Evolutionary conservation across 2,797 vertebrate genomes (phyloP), one percentile per base, ranked within the genome.

Genomic region (Cirrhinus mrigala): DNA sequence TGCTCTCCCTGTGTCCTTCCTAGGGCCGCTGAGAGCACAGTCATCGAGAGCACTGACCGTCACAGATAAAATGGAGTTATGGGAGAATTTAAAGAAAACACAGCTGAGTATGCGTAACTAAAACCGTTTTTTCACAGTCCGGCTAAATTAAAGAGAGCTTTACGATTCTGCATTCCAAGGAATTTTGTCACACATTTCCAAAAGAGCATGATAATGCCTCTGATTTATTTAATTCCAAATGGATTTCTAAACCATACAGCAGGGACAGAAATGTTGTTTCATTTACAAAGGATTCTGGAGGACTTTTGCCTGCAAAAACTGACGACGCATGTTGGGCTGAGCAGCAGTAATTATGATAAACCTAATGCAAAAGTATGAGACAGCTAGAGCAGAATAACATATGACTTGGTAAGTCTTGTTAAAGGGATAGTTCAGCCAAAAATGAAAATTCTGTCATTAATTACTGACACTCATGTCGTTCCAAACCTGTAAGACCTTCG

Each of bases 51-150:
- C 78, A 79, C 66, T 76, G 82, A 76, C 79, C 76, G 27, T 83
- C 79, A 87, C 48, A 79, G 89, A 87, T 50, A 6, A 56, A 79
- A 79, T 76, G 62, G 79, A 71, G 46, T 56, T 75, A 58, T 24
- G 68, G 50, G 24, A 20, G 14, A 64, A 68, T 89, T 85, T 80
- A 75, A 71, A 85, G 71, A 74, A 84, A 88, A 85, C 68, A 74
- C 24, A 74, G 15, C 46, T 27, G 62, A 46, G 82, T 48, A 74
- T 14, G 29, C 44, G 33, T 70, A 71, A 85, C 74, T 44, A 76
- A 76, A 74, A 48, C 85, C n/a, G 54, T 56, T 16, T 56, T 76
- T 85, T 66, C 11, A 77, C 64, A 54, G 62, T 73, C 54, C 62
- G 56, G 48, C 52, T 81, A 50, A 77, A 52, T 52, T 62, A 62